Conservation (phyloP, 1,140 invertebrate species). For the Neelides sp. region DNA sequence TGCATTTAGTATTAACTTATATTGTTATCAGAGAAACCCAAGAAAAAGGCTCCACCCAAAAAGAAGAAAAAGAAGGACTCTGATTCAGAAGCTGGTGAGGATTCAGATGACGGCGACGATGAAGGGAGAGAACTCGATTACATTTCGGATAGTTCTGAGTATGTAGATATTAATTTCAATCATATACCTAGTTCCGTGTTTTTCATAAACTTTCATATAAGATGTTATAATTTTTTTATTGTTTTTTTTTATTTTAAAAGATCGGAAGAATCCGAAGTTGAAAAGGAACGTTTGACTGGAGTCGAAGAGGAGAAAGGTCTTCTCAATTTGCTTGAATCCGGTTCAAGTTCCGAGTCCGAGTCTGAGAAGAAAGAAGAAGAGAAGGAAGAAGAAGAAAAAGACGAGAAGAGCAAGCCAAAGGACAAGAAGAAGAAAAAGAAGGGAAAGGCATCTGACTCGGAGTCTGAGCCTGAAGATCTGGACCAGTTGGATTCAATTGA, state of each 20-base stretch:
- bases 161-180: slow-evolving; percentile 4
- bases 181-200: no score
- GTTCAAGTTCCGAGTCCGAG: slow-evolving; percentile 50
- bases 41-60: slow-evolving; percentile 26
- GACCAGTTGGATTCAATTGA: slow-evolving; percentile 58
- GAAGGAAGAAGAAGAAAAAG: slow-evolving; percentile 25
- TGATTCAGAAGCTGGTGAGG: slow-evolving; percentile 79
- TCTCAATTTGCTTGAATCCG: neutral
- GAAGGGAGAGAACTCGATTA: slow-evolving; percentile 83
- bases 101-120: slow-evolving; percentile 91
- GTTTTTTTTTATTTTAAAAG: slow-evolving; percentile 5
- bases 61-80: slow-evolving; percentile 64
- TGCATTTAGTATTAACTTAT: slow-evolving; percentile 7
- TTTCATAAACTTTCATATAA: neutral
- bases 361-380: slow-evolving; percentile 57
- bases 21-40: slow-evolving; percentile 11
- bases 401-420: slow-evolving; percentile 31
- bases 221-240: slow-evolving; percentile 9
- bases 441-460: slow-evolving; percentile 23
- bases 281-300: slow-evolving; percentile 3
- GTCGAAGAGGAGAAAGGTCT: slow-evolving; percentile 5
- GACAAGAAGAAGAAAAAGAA: slow-evolving; percentile 25
- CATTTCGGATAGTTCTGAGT: slow-evolving; percentile 61
- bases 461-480: slow-evolving; percentile 38
- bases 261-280: slow-evolving; percentile 3